Conservation (phyloP, 2,888 invertebrate species). For the Pandemis cinnamomeana region DNA sequence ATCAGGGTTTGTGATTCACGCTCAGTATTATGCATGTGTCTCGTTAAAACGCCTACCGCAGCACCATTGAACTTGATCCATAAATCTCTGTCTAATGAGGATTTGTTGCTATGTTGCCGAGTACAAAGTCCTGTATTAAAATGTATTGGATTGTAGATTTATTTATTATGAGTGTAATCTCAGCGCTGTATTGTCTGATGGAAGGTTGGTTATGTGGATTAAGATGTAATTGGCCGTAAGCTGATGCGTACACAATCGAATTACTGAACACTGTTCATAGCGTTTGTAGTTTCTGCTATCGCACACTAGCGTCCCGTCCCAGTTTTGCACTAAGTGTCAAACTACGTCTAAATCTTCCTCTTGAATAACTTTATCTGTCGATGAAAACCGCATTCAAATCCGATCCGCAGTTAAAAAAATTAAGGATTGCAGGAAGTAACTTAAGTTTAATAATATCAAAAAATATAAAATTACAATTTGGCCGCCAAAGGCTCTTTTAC, state of each 20-base stretch:
- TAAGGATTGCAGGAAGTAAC: too few species aligned
- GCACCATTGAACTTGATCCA: slow-evolving; percentile 49
- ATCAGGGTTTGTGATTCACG: slow-evolving; percentile 46
- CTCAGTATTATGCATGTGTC: slow-evolving; percentile 49
- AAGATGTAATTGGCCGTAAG: slow-evolving; percentile 12
- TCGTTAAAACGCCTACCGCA: slow-evolving; percentile 49
- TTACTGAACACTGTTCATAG: neutral
- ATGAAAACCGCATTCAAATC: too few species aligned
- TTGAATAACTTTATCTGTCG: too few species aligned
- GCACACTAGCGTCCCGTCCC: too few species aligned
- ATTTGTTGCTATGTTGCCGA: slow-evolving; percentile 51
- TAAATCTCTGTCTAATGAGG: slow-evolving; percentile 54
- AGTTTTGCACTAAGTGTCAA: too few species aligned
- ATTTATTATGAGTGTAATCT: slow-evolving; percentile 31
- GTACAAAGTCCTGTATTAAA: slow-evolving; percentile 46
- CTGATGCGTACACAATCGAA: neutral
- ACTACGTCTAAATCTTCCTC: too few species aligned
- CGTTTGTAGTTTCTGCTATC: neutral
- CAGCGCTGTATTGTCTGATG: slow-evolving; percentile 16
- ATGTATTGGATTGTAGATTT: slow-evolving; percentile 36
- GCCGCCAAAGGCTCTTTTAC: too few species aligned
- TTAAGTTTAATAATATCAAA: too few species aligned
- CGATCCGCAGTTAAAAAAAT: too few species aligned
- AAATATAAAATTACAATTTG: too few species aligned
- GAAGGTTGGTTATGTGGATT: slow-evolving; percentile 3